Evolutionary conservation across 2,888 invertebrate species (phyloP), one percentile per base, ranked within the genome.

Genomic region (Serripes groenlandicus): DNA sequence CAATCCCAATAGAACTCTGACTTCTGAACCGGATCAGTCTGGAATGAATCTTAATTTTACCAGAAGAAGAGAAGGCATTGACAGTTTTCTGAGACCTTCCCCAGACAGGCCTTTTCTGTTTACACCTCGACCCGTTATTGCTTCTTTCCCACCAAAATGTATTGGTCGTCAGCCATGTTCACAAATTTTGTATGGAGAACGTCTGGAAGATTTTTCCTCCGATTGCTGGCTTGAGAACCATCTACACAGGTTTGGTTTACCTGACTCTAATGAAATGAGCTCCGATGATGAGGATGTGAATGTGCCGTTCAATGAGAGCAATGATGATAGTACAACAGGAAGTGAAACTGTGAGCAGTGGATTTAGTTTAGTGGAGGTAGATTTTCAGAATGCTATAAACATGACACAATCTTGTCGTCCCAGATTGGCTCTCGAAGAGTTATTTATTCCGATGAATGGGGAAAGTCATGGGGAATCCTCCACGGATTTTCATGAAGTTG

Each of bases 151-250:
- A 32, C 90, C 91, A n/a, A 91, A 90, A 56, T 89, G 90, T 76
- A 68, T 91, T 11, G 81, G 85, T 37, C 75, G 84, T 7, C 72
- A 89, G 3, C 81, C 89, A 28, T 89, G 85, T 37, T 89, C 89
- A 4, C 75, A 89, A 26, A 87, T 91, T 49, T 75, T 91, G 15
- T 81, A 75, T 62, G 91, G 90, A 21, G 86, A 87, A 7, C 52
- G 87, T n/a, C 72, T 89, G 4, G 91, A 91, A 56, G 87, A 91
- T 66, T 91, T 89, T 73, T 91, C 90, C 4, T 28, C 88, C 7
- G 88, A 89, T 34, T 91, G 91, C 71, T 91, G 91, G 91, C 78
- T 91, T 1, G 90, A 91, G 64, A 83, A 90, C 52, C 89, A 88
- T 68, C 75, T 91, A 0, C 89, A 90, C 54, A 82, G 81, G 26